Conservation (phyloP, 1,140 invertebrate genomes). For the Drosophila kanapiae region DNA sequence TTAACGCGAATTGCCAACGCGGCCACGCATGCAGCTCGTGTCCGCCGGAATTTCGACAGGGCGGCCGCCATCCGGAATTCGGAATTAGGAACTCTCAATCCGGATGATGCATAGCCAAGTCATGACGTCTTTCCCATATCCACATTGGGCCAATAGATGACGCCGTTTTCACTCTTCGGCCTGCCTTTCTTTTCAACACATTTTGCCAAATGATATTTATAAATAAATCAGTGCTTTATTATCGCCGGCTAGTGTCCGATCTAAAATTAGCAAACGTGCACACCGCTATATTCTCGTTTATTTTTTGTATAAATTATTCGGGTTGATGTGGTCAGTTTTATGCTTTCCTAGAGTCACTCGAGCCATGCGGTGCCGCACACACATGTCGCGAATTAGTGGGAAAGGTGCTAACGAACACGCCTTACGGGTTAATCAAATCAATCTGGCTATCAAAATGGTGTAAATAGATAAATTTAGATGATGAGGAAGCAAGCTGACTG, state of each 20-base stretch:
- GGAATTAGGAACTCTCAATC: background rate
- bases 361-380: conserved; percentile 17
- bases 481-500: conserved; percentile 11
- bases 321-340: conserved; percentile 36
- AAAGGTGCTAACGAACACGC: conserved; percentile 21
- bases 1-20: conserved; percentile 34
- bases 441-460: conserved; percentile 7
- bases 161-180: conserved; percentile 14
- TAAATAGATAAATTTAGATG: conserved; percentile 10
- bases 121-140: conserved; percentile 36
- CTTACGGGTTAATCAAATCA: conserved; percentile 7
- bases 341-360: conserved; percentile 11
- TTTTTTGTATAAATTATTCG: background rate
- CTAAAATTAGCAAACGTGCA: conserved; percentile 52
- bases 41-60: conserved; percentile 26
- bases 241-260: conserved; percentile 12
- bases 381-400: conserved; percentile 14
- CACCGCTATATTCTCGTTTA: conserved; percentile 5
- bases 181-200: conserved; percentile 4
- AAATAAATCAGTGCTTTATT: conserved; percentile 33
- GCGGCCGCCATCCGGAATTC: background rate
- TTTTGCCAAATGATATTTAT: conserved; percentile 20
- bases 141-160: conserved; percentile 17
- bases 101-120: conserved; percentile 40
- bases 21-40: conserved; percentile 65